Evolutionary conservation across 2,888 invertebrate genomes (phyloP).

Genomic region (Ariolimax columbianus): DNA sequence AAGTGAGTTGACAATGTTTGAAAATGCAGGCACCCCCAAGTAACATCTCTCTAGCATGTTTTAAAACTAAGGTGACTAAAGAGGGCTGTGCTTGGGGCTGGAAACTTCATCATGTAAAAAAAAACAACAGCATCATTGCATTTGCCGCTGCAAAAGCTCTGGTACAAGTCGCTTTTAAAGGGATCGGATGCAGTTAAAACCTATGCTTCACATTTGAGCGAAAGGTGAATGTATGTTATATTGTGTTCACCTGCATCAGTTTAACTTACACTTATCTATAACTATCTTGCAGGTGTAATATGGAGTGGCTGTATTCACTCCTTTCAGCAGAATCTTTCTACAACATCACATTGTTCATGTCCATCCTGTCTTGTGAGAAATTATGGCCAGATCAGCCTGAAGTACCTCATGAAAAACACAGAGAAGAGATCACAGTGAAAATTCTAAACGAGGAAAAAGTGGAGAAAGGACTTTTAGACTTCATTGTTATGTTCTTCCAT

Average conservation of each 20-base stretch:
- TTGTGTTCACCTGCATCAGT: background rate
- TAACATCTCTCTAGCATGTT: no score
- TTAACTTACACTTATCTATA: background rate
- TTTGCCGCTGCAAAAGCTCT: no score
- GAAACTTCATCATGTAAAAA: no score
- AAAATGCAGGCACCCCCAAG: no score
- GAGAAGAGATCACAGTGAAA: background rate
- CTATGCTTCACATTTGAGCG: no score
- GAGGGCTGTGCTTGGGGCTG: no score
- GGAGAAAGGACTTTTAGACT: background rate
- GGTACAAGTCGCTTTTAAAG: no score
- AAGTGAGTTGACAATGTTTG: no score
- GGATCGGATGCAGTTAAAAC: no score
- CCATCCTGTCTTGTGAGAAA: conserved; percentile 31
- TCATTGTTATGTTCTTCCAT: background rate
- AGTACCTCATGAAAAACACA: background rate
- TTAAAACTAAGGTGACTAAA: no score
- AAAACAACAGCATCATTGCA: no score
- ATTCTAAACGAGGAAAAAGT: background rate
- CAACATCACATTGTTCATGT: conserved; percentile 27
- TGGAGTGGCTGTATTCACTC: conserved; percentile 29
- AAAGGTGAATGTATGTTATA: no score
- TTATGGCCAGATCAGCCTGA: background rate
- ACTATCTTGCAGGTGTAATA: background rate
- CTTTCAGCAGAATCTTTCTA: conserved; percentile 20